phyloP scores from a whole-genome alignment of 2,113 vertebrate genomes.

The Butorides virescens region DNA sequence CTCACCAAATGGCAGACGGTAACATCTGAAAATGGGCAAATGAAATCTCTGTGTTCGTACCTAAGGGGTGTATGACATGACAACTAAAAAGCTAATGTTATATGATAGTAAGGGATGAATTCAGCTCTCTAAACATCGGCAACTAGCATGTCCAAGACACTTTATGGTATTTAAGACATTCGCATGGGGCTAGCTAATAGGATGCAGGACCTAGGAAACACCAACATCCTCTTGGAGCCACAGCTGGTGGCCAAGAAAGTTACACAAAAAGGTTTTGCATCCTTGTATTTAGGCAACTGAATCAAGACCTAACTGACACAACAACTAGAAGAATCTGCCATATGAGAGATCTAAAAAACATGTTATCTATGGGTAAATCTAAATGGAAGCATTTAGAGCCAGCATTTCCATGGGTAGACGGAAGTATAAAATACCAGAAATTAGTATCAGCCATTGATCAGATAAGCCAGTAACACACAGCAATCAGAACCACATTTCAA shows the following conservation, averaged over 20 bases:
- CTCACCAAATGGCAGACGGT: not conserved
- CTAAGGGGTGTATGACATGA: not conserved
- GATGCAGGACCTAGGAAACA: not conserved
- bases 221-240: not conserved
- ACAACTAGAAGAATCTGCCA: not conserved
- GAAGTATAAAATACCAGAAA: not conserved
- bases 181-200: not conserved
- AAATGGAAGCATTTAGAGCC: not conserved
- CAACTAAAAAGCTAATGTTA: not conserved
- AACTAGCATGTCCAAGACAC: not conserved
- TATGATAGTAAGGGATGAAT: not conserved
- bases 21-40: not conserved
- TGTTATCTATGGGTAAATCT: not conserved
- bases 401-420: not conserved
- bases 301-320: not conserved
- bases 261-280: not conserved
- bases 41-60: fast-evolving
- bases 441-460: not conserved
- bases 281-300: not conserved
- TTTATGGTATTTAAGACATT: not conserved
- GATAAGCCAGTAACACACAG: not conserved
- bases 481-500: not conserved
- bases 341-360: not conserved
- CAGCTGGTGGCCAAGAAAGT: not conserved
- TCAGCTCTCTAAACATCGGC: not conserved